Evolutionary conservation across 2,888 invertebrate genomes (phyloP).

Genomic region (Leptopilina syphax): DNA sequence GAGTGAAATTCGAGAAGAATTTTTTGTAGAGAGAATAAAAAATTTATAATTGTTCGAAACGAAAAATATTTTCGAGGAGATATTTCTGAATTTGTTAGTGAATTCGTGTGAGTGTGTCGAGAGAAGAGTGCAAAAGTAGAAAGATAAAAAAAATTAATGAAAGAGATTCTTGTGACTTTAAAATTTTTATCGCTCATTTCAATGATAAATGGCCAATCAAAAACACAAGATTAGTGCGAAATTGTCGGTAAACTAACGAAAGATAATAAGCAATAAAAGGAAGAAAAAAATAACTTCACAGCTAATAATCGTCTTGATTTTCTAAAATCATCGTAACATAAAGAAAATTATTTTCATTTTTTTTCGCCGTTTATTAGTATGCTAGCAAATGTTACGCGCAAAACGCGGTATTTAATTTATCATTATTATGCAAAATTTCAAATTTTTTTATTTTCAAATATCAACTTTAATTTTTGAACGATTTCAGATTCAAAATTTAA

Average conservation of each 20-base stretch:
- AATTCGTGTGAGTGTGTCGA: not conserved
- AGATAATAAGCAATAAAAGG: not conserved
- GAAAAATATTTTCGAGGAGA: not conserved
- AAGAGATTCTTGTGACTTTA: not conserved
- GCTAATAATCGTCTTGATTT: slow-evolving; percentile 30
- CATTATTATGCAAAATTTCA: no score
- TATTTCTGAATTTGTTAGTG: not conserved
- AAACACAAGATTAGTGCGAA: not conserved
- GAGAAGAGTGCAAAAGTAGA: not conserved
- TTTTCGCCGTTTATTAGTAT: no score
- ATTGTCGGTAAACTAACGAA: not conserved
- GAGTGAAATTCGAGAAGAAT: no score
- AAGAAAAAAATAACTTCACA: slow-evolving; percentile 18
- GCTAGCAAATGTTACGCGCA: no score
- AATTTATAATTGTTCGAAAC: not conserved
- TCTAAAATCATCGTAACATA: not conserved
- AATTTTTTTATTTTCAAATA: no score
- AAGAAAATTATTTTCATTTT: not conserved
- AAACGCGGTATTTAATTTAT: no score
- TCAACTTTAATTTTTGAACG: no score
- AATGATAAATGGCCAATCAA: not conserved
- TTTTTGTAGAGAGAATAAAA: not conserved
- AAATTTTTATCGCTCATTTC: slow-evolving; percentile 15
- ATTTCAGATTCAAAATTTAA: no score
- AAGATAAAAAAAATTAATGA: not conserved